Conservation (phyloP, 2,888 invertebrate genomes). For the Tetranychus piercei region DNA sequence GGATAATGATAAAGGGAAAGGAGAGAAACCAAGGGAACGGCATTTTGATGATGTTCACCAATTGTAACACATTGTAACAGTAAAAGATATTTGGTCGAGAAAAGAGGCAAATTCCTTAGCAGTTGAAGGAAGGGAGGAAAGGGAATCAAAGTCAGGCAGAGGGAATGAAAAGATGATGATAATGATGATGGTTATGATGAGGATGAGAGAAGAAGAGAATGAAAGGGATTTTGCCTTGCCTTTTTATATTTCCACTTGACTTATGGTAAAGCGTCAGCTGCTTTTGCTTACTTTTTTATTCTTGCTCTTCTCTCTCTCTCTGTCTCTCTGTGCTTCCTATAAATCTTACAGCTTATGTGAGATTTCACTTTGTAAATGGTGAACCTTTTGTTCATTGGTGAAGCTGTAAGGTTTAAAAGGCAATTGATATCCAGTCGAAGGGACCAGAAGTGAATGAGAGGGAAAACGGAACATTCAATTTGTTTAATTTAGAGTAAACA, state of each 20-base stretch:
- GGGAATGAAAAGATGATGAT: background rate
- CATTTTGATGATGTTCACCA: background rate
- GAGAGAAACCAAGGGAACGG: background rate
- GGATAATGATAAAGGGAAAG: background rate
- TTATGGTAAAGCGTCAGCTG: constrained; percentile 1
- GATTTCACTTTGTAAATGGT: too few species aligned
- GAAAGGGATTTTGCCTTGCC: background rate
- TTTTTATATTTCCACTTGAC: background rate
- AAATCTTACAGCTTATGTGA: too few species aligned
- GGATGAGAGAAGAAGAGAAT: background rate
- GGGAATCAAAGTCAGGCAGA: background rate
- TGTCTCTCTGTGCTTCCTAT: too few species aligned
- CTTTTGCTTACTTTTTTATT: background rate
- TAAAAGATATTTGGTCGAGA: background rate
- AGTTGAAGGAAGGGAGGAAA: background rate
- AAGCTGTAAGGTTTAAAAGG: background rate
- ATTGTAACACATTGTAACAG: background rate
- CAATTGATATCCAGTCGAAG: background rate
- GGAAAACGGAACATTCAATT: background rate
- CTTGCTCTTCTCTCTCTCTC: too few species aligned
- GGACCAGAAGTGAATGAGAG: too few species aligned
- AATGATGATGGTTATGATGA: background rate
- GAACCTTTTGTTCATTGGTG: too few species aligned
- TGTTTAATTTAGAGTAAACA: background rate
- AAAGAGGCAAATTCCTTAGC: background rate